Base-by-base conservation (phyloP, 2,888 invertebrate species). In the Trilocha varians region DNA sequence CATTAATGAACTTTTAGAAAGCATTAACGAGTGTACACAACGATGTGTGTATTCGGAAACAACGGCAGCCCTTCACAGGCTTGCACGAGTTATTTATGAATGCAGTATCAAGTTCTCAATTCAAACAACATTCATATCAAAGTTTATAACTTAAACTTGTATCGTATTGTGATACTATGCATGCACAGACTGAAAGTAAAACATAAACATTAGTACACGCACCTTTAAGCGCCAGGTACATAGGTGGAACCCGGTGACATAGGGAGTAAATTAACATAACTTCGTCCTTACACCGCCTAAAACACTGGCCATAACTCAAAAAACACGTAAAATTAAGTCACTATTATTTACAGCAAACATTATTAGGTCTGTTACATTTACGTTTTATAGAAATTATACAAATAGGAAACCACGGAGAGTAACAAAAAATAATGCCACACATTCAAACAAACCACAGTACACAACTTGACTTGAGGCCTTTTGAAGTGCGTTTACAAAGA, bases 231-330 rank as follows among this genome's bases (percentile, higher is more conserved):
- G 60, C 68, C 82, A 78, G 83, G 78, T 75, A 79, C 65, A 71
- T 73, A 79, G 79, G 78, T 79, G 67, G 65, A 77, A 70, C 78
- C 74, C 78, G 78, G 82, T 80, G 78, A 73, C 75, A 76, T 75
- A 66, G 66, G 70, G 61, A 67, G 67, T 65, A 66, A 70, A 79
- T 78, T 78, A 83, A 66, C 83, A 82, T 80, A 79, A 75, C 78
- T 77, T 76, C 71, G 79, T 79, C 76, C 78, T 72, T 62, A 60
- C 68, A 73, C 76, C 62, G 63, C 62, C 53, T 57, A 62, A 48
- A 66, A 68, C 73, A 77, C 74, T 62, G 49, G 68, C 70, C 79
- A 80, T 83, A 69, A 62, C 68, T 70, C 47, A 49, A 51, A 52
- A 45, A 53, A 55, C 70, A 71, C 67, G 49, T 38, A 50, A 49